These are phyloP conservation scores for Toxotes lorentzi DNA, from an alignment of 2,797 vertebrate species.

Conservation along the genomic window DNA sequence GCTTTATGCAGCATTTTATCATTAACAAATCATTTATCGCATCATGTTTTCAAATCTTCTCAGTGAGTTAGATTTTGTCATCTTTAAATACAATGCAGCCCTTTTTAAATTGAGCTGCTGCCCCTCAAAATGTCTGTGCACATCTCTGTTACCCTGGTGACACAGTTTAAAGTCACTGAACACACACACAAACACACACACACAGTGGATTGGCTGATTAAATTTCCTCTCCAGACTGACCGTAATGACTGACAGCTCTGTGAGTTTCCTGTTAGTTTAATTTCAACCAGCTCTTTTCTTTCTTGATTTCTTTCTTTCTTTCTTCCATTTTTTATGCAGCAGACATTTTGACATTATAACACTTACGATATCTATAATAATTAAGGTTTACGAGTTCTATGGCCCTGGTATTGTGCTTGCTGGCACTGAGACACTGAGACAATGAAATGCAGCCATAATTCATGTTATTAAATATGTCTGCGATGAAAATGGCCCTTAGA, in stretches of 20 bases:
- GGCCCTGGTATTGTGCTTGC: too few relatives aligned
- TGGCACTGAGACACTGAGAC: too few relatives aligned
- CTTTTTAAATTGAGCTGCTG: too few relatives aligned
- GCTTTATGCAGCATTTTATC: conserved; percentile 5
- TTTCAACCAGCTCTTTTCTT: neutral
- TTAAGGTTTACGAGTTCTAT: too few relatives aligned
- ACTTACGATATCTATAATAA: too few relatives aligned
- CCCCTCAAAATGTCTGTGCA: neutral
- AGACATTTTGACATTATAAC: neutral
- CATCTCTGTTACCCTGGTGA: neutral
- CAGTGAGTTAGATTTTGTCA: too few relatives aligned
- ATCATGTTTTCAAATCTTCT: neutral
- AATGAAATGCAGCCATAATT: neutral
- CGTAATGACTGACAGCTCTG: conserved; percentile 17
- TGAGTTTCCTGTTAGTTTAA: conserved; percentile 1
- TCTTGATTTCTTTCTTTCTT: neutral
- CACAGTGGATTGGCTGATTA: neutral
- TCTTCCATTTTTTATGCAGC: neutral
- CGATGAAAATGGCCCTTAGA: neutral
- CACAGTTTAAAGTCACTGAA: neutral
- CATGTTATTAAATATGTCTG: neutral
- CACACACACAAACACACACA: conserved; percentile 1
- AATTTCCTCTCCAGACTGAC: neutral
- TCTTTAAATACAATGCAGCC: too few relatives aligned
- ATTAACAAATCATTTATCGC: conserved; percentile 3